Percentiles rank a stretch among this genome's conserved stretches.
Evolutionary conservation across 2,113 vertebrate species (phyloP).

Genomic region (Gymnocephalus cernua): DNA sequence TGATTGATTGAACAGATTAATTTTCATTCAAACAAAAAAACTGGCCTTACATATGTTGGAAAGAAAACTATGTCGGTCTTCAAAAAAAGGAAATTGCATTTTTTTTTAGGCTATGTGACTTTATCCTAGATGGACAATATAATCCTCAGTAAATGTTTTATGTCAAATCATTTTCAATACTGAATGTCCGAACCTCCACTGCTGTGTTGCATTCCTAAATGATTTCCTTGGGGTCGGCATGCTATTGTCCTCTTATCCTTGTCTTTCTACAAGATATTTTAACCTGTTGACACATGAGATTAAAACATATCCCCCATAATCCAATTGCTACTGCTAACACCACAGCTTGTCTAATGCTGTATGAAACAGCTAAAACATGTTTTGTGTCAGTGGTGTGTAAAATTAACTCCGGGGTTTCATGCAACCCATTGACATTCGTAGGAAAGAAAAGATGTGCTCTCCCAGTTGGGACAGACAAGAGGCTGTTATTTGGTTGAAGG

Average conservation of each 20-base stretch:
- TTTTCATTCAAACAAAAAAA: no score
- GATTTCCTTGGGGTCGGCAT: constrained; percentile 45
- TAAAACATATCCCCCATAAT: constrained; percentile 71
- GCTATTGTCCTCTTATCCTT: constrained; percentile 49
- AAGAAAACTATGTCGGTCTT: not conserved
- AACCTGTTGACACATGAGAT: constrained; percentile 70
- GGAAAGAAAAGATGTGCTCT: constrained; percentile 16
- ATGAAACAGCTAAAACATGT: constrained; percentile 54
- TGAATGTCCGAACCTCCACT: constrained; percentile 30
- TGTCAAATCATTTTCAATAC: constrained; percentile 33
- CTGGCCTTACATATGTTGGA: not conserved
- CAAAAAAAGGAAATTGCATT: not conserved
- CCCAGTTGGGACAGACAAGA: constrained; percentile 35
- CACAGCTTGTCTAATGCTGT: constrained; percentile 63
- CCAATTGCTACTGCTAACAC: constrained; percentile 64
- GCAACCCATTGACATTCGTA: constrained; percentile 42
- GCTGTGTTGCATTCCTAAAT: constrained; percentile 28
- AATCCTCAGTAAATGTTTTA: constrained; percentile 52
- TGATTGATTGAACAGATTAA: no score
- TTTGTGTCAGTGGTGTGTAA: constrained; percentile 67
- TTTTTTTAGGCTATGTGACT: constrained; percentile 11
- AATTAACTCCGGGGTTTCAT: constrained; percentile 56
- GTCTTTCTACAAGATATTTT: constrained; percentile 56
- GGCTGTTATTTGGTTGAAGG: constrained; percentile 11
- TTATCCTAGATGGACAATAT: constrained; percentile 29